Conservation (phyloP, 2,113 vertebrate species). For the Lagopus muta region DNA sequence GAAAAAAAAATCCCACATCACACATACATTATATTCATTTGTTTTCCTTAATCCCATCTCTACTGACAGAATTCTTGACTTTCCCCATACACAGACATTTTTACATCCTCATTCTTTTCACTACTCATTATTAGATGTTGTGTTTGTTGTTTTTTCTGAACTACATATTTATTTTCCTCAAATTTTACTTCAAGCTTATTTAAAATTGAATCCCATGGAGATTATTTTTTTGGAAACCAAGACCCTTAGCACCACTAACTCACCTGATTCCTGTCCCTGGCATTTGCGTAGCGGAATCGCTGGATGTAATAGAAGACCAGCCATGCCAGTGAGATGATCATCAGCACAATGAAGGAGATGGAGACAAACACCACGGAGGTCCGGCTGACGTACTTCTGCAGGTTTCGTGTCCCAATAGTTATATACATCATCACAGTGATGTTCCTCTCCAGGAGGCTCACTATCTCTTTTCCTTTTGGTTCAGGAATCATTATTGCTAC, state of each 20-base stretch:
- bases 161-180: neutral
- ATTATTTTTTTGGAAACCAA: neutral
- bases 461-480: conserved; percentile 92
- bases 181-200: neutral
- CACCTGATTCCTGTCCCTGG: conserved; percentile 96
- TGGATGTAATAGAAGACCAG: conserved; percentile 99
- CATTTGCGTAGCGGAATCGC: conserved; percentile 96
- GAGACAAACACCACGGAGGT: conserved; percentile 98
- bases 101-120: neutral
- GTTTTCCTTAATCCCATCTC: neutral
- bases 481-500: conserved; percentile 98
- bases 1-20: accelerated
- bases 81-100: neutral
- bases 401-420: conserved; percentile 94
- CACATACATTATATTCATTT: neutral
- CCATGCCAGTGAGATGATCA: conserved; percentile 99
- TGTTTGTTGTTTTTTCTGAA: neutral
- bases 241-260: neutral
- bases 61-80: neutral
- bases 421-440: conserved; percentile 90
- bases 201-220: accelerated
- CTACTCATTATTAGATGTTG: too few relatives aligned
- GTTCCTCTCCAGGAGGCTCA: conserved; percentile 88
- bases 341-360: conserved; percentile 99
- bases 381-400: conserved; percentile 98